Evolutionary conservation across 2,797 vertebrate genomes (phyloP).

Genomic region (Hydrolagus colliei): DNA sequence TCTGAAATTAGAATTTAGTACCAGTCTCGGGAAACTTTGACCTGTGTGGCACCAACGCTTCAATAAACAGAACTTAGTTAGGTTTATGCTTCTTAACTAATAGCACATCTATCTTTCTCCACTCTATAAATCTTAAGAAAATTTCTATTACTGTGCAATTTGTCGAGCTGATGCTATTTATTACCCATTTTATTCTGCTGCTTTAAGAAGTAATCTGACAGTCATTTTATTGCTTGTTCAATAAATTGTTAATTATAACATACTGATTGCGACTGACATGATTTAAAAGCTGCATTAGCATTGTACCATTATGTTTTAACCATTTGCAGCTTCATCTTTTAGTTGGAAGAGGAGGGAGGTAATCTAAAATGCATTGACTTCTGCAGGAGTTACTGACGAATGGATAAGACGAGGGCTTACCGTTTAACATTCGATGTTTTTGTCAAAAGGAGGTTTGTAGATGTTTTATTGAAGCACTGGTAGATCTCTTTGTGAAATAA

Average conservation of each 20-base stretch:
- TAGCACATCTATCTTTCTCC: conserved; percentile 75
- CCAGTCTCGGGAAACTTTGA: conserved; percentile 59
- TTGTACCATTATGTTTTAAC: conserved; percentile 70
- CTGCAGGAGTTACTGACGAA: background rate
- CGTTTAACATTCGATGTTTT: background rate
- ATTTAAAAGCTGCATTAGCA: conserved; percentile 78
- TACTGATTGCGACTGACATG: conserved; percentile 76
- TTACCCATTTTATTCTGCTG: conserved; percentile 76
- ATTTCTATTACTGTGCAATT: conserved; percentile 79
- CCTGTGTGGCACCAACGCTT: conserved; percentile 67
- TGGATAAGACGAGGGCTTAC: conserved; percentile 3
- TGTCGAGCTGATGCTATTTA: conserved; percentile 77
- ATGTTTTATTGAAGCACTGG: background rate
- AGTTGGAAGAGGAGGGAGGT: background rate
- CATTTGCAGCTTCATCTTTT: conserved; percentile 23
- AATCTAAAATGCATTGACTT: background rate
- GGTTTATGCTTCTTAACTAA: conserved; percentile 65
- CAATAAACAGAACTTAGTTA: conserved; percentile 68
- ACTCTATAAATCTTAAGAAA: conserved; percentile 73
- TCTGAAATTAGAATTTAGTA: conserved; percentile 27
- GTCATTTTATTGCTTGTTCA: conserved; percentile 81
- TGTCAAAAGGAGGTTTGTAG: background rate
- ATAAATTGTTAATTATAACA: conserved; percentile 82
- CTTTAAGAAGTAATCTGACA: conserved; percentile 78
- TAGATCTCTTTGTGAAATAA: background rate